Base-by-base conservation (phyloP, 2,113 vertebrate genomes). In the Lontra canadensis region DNA sequence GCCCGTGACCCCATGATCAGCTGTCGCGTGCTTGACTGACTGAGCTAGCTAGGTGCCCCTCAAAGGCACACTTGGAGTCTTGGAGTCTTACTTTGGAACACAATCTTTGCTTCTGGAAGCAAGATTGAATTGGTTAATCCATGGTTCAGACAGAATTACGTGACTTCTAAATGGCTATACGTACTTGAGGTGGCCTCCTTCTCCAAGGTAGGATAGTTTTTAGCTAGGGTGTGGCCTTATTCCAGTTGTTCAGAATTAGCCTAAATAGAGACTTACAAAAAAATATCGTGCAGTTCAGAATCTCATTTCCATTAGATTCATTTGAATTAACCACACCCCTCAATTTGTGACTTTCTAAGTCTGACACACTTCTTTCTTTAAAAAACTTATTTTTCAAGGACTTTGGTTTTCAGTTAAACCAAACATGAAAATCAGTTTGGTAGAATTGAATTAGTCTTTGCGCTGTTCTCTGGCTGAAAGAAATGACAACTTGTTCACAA, bases 391-490 rank as follows among this genome's bases (percentile, higher is more conserved):
- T 84, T 97, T 90, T 11, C 13, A 83, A 92, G 49, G 17, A 59
- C 55, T 76, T 92, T n/a, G 67, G 14, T 95, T 88, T 96, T 89
- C 18, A 44, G 21, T 44, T 86, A 88, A 92, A 49, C n/a, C 80
- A 57, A 42, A 92, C 4, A 1, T 94, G 36, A 67, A 79, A 84
- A 44, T 94, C 69, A 59, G 13, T 82, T 84, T 73, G 39, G 23
- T 36, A 84, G 82, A 61, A 79, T 34, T 90, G 65, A 96, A 34
- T 81, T 44, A 26, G 13, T 25, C 47, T 65, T 80, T 80, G 69
- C 10, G 17, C 29, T 76, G 0, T 65, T 81, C 20, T 95, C 63
- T 89, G 55, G 36, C 36, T 89, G 31, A 93, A 96, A 76, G 47
- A 95, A 83, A 34, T n/a, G 25, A 59, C 13, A 5, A 4, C 55